Conservation (phyloP, 2,888 invertebrate genomes). For the Ommatoiulus sabulosus region DNA sequence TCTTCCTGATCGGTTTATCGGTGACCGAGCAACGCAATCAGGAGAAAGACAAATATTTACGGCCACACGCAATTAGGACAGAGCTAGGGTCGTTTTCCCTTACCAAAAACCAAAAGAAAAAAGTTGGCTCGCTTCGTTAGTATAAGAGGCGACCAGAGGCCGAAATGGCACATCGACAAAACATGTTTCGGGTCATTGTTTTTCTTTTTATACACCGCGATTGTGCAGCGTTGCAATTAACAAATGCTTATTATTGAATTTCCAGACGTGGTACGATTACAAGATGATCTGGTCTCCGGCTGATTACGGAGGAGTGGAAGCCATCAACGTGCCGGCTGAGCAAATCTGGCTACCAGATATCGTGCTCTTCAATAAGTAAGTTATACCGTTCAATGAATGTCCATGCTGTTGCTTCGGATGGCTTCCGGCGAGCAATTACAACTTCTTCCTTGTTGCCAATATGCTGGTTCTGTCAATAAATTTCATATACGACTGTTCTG, state of each 20-base stretch:
- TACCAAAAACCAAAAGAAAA: too few species aligned
- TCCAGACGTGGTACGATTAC: conserved; percentile 91
- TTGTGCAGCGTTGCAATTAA: not conserved
- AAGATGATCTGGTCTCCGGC: conserved; percentile 89
- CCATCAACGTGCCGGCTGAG: conserved; percentile 68
- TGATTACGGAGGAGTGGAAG: conserved; percentile 90
- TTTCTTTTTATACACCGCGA: not conserved
- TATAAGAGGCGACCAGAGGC: not conserved
- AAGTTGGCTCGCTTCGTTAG: not conserved
- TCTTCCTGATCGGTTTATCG: not conserved
- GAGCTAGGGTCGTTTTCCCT: not conserved
- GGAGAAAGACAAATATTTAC: not conserved
- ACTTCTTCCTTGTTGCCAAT: too few species aligned
- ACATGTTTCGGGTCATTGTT: not conserved
- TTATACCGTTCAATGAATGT: conserved; percentile 14
- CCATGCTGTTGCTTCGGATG: too few species aligned
- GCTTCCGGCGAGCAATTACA: too few species aligned
- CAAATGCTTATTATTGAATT: conserved; percentile 34
- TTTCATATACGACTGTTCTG: too few species aligned
- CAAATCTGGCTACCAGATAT: conserved; percentile 67
- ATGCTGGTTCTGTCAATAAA: too few species aligned
- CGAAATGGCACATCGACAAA: too few species aligned
- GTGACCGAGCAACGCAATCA: not conserved
- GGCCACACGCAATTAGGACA: not conserved
- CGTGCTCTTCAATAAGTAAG: conserved; percentile 67